Evolutionary conservation across 1,140 invertebrate genomes (phyloP).

Genomic region (Drosophila truncata): DNA sequence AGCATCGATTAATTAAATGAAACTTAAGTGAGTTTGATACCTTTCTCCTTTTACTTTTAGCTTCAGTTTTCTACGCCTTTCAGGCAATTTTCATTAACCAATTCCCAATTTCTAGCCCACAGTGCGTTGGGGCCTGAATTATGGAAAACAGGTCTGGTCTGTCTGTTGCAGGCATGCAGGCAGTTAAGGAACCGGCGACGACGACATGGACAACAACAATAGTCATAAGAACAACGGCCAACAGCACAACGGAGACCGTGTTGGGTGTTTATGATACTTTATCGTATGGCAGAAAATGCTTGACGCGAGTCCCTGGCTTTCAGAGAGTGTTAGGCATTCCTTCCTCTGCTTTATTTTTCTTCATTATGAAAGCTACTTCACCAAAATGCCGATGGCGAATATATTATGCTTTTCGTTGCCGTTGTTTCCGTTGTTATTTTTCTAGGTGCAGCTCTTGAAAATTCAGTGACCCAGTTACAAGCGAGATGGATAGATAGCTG

Average conservation of each 20-base stretch:
- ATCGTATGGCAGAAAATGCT: conserved; percentile 53
- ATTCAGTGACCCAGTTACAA: conserved; percentile 79
- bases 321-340: conserved; percentile 45
- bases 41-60: neutral
- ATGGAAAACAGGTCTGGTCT: conserved; percentile 76
- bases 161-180: conserved; percentile 67
- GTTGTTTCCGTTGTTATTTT: conserved; percentile 51
- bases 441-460: conserved; percentile 77
- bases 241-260: conserved; percentile 22
- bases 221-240: conserved; percentile 42
- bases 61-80: neutral
- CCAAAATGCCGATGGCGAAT: conserved; percentile 58
- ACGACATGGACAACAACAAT: conserved; percentile 41
- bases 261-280: conserved; percentile 58
- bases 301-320: conserved; percentile 35
- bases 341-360: conserved; percentile 10
- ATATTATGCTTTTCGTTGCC: conserved; percentile 40
- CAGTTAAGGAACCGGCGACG: conserved; percentile 60
- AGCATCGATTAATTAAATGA: neutral
- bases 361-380: conserved; percentile 28
- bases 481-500: conserved; percentile 39
- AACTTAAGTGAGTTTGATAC: neutral
- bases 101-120: conserved; percentile 14
- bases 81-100: neutral
- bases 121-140: conserved; percentile 66